A percentile compares a stretch with the other conserved stretches of the same genome.
Conservation (phyloP, 2,888 invertebrate genomes). For the Tuta absoluta region DNA sequence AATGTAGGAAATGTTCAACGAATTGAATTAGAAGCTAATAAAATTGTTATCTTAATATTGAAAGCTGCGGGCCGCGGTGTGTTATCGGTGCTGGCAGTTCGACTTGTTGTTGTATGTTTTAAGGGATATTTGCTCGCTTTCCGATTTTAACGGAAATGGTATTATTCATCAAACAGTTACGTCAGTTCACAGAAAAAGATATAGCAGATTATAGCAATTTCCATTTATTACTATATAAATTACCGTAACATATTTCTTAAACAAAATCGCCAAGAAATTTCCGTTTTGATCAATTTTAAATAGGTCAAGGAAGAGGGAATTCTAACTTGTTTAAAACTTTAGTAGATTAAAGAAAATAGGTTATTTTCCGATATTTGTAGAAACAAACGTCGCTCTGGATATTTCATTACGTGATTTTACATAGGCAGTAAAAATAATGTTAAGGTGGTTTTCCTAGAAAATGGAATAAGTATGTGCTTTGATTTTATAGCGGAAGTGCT, state of each 20-base stretch:
- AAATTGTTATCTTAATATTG: conserved; percentile 71
- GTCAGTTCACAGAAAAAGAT: neutral
- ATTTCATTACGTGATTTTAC: neutral
- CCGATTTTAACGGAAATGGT: neutral
- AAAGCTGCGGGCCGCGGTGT: conserved; percentile 53
- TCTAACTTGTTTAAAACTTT: too few species aligned
- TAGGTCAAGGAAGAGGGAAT: too few species aligned
- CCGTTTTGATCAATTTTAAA: neutral
- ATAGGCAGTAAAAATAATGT: neutral
- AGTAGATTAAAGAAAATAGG: neutral
- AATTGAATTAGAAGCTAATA: conserved; percentile 68
- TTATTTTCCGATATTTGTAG: neutral
- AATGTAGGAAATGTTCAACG: conserved; percentile 51
- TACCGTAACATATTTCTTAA: too few species aligned
- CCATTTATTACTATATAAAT: too few species aligned
- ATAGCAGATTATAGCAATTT: too few species aligned
- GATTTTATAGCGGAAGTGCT: neutral
- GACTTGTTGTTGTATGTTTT: conserved; percentile 31
- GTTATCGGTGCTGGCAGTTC: conserved; percentile 56
- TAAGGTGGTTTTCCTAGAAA: neutral
- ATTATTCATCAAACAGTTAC: neutral
- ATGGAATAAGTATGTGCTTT: neutral
- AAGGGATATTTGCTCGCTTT: conserved; percentile 11
- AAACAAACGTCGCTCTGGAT: neutral
- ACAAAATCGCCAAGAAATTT: neutral